These are phyloP conservation scores for Neoaliturus tenellus DNA, from an alignment of 2,888 invertebrate species.

Conservation along the genomic window DNA sequence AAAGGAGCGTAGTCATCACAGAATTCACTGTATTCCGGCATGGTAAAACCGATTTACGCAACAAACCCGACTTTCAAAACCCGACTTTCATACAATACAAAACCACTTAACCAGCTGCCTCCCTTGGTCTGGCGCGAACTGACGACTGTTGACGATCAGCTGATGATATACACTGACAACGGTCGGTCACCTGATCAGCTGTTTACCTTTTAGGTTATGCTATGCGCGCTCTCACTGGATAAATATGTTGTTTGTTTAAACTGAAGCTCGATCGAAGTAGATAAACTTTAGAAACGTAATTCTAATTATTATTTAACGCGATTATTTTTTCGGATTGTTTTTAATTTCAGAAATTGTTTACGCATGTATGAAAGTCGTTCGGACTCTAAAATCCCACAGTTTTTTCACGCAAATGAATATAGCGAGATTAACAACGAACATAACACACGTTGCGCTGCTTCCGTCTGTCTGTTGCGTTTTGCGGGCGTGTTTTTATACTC, in stretches of 20 bases:
- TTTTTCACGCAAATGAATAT: not conserved
- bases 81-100: not conserved
- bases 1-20: slow-evolving; percentile 1
- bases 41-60: not conserved
- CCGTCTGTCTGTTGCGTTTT: not conserved
- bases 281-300: not conserved
- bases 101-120: not conserved
- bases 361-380: not conserved
- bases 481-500: not conserved
- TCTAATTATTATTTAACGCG: not conserved
- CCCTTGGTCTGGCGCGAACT: not conserved
- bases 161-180: not conserved
- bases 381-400: slow-evolving; percentile 12
- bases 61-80: not conserved
- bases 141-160: not conserved
- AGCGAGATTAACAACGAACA: not conserved
- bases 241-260: not conserved
- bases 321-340: not conserved
- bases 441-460: not conserved
- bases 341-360: not conserved
- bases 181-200: slow-evolving; percentile 17
- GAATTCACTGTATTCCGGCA: not conserved
- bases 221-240: too few species aligned
- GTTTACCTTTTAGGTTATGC: not conserved
- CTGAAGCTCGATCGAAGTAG: not conserved